Evolutionary conservation across 1,140 invertebrate species (phyloP).

Genomic region (Diabrotica virgifera): DNA sequence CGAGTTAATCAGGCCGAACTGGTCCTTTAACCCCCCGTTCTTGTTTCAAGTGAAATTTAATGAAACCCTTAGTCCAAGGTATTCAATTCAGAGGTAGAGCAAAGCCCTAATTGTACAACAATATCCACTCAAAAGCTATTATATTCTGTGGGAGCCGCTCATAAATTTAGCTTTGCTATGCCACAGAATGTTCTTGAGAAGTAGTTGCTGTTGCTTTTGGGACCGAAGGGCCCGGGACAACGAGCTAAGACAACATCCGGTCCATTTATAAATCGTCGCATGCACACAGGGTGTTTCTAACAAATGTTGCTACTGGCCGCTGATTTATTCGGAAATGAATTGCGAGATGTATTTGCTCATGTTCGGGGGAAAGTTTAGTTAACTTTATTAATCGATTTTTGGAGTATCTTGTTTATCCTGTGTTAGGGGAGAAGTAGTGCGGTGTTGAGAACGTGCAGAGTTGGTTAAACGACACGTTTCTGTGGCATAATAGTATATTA

Average conservation of each 20-base stretch:
- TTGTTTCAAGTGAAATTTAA: conserved; percentile 10
- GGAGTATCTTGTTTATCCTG: too few relatives aligned
- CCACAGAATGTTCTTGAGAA: conserved; percentile 13
- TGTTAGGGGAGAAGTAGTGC: too few relatives aligned
- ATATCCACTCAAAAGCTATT: conserved; percentile 11
- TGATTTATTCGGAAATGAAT: background rate
- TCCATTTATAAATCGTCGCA: conserved; percentile 6
- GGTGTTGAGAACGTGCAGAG: too few relatives aligned
- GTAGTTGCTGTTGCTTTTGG: background rate
- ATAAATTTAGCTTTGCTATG: conserved; percentile 9
- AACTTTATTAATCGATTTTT: background rate
- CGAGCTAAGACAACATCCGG: conserved; percentile 12
- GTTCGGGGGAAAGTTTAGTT: background rate
- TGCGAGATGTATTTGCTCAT: background rate
- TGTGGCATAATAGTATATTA: too few relatives aligned
- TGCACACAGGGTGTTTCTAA: conserved; percentile 1
- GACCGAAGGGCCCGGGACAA: background rate
- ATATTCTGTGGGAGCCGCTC: conserved; percentile 6
- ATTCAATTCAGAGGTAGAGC: background rate
- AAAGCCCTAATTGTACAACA: conserved; percentile 14
- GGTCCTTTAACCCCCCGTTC: background rate
- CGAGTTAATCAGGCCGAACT: background rate
- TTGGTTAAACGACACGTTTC: too few relatives aligned
- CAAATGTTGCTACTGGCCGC: background rate
- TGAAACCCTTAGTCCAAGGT: conserved; percentile 12